Evolutionary conservation across 2,888 invertebrate genomes (phyloP).

Genomic region (Liposcelis brunnea): DNA sequence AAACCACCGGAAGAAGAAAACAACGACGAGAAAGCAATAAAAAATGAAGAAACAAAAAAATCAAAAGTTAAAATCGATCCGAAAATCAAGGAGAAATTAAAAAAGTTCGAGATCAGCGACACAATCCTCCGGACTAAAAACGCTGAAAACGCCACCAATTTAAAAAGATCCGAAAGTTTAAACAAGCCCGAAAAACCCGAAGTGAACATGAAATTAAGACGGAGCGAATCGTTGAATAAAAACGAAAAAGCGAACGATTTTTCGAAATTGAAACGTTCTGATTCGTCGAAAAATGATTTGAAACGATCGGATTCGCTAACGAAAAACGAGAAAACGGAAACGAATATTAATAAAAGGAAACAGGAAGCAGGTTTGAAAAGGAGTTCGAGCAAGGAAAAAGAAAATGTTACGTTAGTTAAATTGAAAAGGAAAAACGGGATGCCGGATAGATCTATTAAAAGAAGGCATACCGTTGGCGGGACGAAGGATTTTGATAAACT

Average conservation of each 20-base stretch:
- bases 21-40: slow-evolving; percentile 12
- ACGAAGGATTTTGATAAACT: slow-evolving; percentile 68
- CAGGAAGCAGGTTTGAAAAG: slow-evolving; percentile 18
- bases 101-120: slow-evolving; percentile 18
- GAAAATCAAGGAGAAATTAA: slow-evolving; percentile 21
- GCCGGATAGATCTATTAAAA: slow-evolving; percentile 68
- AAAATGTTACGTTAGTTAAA: slow-evolving; percentile 33
- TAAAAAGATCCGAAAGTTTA: slow-evolving; percentile 23
- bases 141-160: slow-evolving; percentile 15
- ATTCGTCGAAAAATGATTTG: slow-evolving; percentile 28
- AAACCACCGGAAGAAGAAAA: slow-evolving; percentile 13
- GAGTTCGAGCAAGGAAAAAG: slow-evolving; percentile 13
- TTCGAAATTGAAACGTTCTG: slow-evolving; percentile 38
- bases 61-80: slow-evolving; percentile 12
- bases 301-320: slow-evolving; percentile 45
- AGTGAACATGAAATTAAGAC: slow-evolving; percentile 33
- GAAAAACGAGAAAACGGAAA: slow-evolving; percentile 60
- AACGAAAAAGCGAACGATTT: slow-evolving; percentile 29
- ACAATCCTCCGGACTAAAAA: slow-evolving; percentile 9
- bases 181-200: slow-evolving; percentile 25
- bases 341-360: slow-evolving; percentile 56
- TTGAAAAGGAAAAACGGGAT: slow-evolving; percentile 58
- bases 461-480: slow-evolving; percentile 83
- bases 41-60: slow-evolving; percentile 19
- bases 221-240: slow-evolving; percentile 45